Evolutionary conservation across 2,797 vertebrate species (phyloP), one percentile per base, ranked within the genome.

Genomic region (Nothura maculosa): DNA sequence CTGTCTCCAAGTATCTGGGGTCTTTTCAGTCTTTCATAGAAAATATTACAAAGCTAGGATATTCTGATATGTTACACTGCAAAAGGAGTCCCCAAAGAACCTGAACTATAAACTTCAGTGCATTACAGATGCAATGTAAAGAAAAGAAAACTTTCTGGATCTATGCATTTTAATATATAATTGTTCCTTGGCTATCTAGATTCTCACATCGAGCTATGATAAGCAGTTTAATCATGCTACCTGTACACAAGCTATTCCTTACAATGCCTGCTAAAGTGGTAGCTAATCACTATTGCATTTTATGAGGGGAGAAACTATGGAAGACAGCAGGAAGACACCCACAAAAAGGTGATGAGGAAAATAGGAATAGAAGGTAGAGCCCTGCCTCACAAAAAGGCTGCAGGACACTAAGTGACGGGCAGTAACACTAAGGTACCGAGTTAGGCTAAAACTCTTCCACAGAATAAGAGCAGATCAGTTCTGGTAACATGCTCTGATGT

Each of bases 351-450:
- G 43, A 91, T 54, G 40, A 87, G 82, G 87, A 92, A 94, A 94
- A 87, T 20, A 68, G 67, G 85, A 94, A 91, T 92, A 94, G 80
- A 79, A 91, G 60, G 67, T 63, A 92, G 89, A 86, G 57, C 48
- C 12, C 2, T 4, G 89, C 72, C 77, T 90, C 64, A 38, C 75
- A 55, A 45, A 90, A 89, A 96, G 74, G 86, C 88, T 94, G 84
- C 50, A 95, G 64, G 54, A 64, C 6, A 12, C 48, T 61, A 85
- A 92, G 75, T 17, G 48, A 63, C 7, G 63, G n/a, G 67, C 63
- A 87, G 82, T 85, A 85, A 87, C 0, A 8, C 89, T 76, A 70
- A 73, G 28, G 70, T 43, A 70, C 82, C 21, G 60, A 36, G 76
- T 75, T 83, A 91, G 85, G 42, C 50, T 62, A 0, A 1, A 54